Evolutionary conservation across 2,797 vertebrate genomes (phyloP).

Genomic region (Lacerta viridis): DNA sequence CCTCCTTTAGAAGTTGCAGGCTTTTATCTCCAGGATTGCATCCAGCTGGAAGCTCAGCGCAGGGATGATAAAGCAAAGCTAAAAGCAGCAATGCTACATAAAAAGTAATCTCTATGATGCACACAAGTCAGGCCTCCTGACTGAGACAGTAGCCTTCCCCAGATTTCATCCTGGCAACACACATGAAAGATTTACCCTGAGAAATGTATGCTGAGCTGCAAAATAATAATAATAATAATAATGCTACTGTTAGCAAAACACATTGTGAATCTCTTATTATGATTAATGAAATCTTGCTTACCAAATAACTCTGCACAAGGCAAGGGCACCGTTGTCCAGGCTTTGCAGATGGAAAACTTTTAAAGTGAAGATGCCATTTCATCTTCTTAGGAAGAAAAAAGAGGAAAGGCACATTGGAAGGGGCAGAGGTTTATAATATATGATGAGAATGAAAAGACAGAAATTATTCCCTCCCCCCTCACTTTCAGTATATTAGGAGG

Average conservation of each 20-base stretch:
- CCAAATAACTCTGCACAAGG: neutral
- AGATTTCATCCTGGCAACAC: neutral
- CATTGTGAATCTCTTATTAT: neutral
- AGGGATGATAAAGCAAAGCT: constrained; percentile 77
- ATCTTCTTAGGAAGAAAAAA: neutral
- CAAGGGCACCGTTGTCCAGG: neutral
- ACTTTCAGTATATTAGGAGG: neutral
- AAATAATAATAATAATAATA: neutral
- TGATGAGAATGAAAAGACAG: neutral
- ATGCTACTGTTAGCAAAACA: neutral
- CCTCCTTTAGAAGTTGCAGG: constrained; percentile 66
- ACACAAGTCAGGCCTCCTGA: constrained; percentile 47
- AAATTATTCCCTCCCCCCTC: constrained; percentile 31
- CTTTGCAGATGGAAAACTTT: neutral
- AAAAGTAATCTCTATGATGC: constrained; percentile 61
- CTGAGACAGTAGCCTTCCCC: constrained; percentile 26
- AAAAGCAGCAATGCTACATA: constrained; percentile 58
- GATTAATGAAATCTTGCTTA: neutral
- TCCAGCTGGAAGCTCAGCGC: constrained; percentile 75
- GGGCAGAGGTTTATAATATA: neutral
- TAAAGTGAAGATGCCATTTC: neutral
- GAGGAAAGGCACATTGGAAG: no score
- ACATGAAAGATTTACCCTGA: neutral
- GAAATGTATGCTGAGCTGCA: neutral
- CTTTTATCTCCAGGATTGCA: constrained; percentile 78